These are phyloP conservation scores for Gallinago jamesoni DNA, from an alignment of 2,113 vertebrate genomes.

Conservation along the genomic window DNA sequence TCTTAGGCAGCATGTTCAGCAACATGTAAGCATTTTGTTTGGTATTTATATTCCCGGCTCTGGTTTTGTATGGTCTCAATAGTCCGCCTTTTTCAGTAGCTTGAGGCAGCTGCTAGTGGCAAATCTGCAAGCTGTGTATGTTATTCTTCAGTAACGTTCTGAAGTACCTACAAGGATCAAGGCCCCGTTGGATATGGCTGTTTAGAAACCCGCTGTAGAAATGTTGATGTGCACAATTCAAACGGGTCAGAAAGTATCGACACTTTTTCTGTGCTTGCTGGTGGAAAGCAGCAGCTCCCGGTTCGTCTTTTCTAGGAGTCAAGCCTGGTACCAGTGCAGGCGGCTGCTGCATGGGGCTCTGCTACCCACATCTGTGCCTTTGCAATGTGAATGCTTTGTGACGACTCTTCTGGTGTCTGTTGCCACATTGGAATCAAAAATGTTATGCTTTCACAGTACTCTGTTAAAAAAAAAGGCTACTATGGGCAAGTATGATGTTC, in stretches of 20 bases:
- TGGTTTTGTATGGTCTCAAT: neutral
- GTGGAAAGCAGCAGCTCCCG: neutral
- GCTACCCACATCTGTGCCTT: neutral
- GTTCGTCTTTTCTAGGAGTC: neutral
- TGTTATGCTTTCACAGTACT: neutral
- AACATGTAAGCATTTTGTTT: neutral
- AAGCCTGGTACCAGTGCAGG: neutral
- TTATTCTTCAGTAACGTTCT: neutral
- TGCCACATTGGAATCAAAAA: neutral
- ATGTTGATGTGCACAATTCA: neutral
- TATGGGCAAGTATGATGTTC: neutral
- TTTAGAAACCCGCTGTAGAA: neutral
- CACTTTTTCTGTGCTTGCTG: neutral
- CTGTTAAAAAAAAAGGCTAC: neutral
- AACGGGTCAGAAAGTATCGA: neutral
- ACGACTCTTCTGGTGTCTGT: neutral
- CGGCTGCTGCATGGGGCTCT: neutral
- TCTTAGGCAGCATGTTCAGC: slow-evolving; percentile 71
- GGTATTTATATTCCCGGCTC: slow-evolving; percentile 38
- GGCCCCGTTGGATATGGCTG: neutral
- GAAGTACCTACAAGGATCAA: neutral
- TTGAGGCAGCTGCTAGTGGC: slow-evolving; percentile 20
- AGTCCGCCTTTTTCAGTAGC: neutral
- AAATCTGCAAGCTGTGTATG: neutral
- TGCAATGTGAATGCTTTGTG: neutral